phyloP scores from a whole-genome alignment of 2,888 invertebrate genomes.

The Polydrusus pterygomalis region DNA sequence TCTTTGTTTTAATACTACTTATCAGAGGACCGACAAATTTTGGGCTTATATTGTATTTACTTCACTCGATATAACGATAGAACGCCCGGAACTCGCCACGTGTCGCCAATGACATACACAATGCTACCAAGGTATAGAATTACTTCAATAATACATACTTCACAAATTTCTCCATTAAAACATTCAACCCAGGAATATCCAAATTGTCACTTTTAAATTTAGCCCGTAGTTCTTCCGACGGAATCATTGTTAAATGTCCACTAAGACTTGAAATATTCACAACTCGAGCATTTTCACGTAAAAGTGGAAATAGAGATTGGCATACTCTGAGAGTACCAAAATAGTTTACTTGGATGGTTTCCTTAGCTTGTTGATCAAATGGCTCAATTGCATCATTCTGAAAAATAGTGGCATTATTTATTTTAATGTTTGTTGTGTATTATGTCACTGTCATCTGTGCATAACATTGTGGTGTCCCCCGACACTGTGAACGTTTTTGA shows the following conservation, averaged over 20 bases:
- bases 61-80: too few species aligned
- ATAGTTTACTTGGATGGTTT: slow-evolving; percentile 82
- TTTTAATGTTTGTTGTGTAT: too few species aligned
- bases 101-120: too few species aligned
- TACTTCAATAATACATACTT: slow-evolving; percentile 69
- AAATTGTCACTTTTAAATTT: slow-evolving; percentile 75
- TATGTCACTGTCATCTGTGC: too few species aligned
- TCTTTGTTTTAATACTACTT: too few species aligned
- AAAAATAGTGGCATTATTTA: slow-evolving; percentile 5
- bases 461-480: too few species aligned
- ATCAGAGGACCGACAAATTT: too few species aligned
- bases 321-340: slow-evolving; percentile 79
- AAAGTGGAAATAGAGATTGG: slow-evolving; percentile 81
- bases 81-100: too few species aligned
- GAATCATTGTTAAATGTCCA: slow-evolving; percentile 77
- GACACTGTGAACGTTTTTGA: too few species aligned
- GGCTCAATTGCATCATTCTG: slow-evolving; percentile 74
- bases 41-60: too few species aligned
- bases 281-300: slow-evolving; percentile 81
- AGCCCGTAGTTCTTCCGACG: slow-evolving; percentile 74
- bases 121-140: too few species aligned
- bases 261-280: slow-evolving; percentile 84
- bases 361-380: slow-evolving; percentile 79
- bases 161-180: slow-evolving; percentile 81
- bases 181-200: slow-evolving; percentile 77